A percentile compares a stretch with the other conserved stretches of the same genome.
Conservation (phyloP, 2,113 vertebrate species). For the Speoplatyrhinus poulsoni region DNA sequence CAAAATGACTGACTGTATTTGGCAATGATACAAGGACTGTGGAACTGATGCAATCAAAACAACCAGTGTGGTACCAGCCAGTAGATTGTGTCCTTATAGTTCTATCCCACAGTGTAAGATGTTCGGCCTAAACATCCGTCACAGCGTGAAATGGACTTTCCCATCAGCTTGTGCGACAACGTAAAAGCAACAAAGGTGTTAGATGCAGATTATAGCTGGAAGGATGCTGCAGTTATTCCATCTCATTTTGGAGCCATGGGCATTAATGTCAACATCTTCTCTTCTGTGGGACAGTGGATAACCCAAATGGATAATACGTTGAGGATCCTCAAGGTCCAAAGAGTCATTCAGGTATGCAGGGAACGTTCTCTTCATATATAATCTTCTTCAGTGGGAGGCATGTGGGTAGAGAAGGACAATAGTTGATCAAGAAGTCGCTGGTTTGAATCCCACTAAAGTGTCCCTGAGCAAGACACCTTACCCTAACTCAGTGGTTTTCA, state of each 20-base stretch:
- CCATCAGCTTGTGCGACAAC: neutral
- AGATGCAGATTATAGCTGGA: neutral
- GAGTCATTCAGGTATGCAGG: neutral
- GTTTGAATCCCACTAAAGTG: no score
- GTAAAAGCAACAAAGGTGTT: neutral
- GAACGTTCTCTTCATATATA: no score
- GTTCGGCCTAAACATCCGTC: neutral
- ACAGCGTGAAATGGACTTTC: neutral
- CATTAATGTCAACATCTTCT: no score
- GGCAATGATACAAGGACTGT: neutral
- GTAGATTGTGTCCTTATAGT: no score
- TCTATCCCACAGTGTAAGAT: no score
- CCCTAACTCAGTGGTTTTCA: no score
- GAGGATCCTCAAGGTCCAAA: neutral
- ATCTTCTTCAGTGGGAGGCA: no score
- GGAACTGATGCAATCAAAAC: neutral
- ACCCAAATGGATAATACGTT: neutral
- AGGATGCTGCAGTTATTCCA: neutral
- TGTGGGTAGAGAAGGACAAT: no score
- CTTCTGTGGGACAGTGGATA: neutral
- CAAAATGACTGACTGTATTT: neutral
- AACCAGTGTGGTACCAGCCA: no score
- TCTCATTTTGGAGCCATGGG: neutral
- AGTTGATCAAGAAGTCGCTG: no score
- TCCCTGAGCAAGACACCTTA: no score